Percentiles rank a stretch among this genome's conserved stretches.
These are phyloP conservation scores for Harpagus bidentatus DNA, from an alignment of 2,113 vertebrate species.

Conservation along the genomic window DNA sequence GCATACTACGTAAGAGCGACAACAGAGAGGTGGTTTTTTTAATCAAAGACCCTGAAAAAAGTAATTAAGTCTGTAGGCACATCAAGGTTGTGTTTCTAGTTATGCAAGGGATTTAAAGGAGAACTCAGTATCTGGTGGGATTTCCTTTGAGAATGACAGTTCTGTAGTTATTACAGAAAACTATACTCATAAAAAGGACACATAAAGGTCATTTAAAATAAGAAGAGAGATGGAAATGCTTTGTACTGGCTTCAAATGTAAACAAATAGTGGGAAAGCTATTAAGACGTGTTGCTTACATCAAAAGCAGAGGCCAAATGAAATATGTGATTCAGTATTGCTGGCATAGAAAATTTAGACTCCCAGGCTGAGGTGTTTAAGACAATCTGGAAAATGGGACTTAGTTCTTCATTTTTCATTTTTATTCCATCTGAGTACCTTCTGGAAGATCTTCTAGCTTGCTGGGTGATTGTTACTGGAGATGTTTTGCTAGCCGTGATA, in stretches of 20 bases:
- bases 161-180: neutral
- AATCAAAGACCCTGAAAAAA: neutral
- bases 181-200: neutral
- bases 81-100: neutral
- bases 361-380: neutral
- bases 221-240: neutral
- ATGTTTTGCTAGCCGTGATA: neutral
- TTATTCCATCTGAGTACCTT: neutral
- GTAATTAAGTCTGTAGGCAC: neutral
- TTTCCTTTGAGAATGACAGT: neutral
- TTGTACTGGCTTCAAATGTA: neutral
- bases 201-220: neutral
- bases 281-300: neutral
- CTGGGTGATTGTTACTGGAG: neutral
- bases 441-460: neutral
- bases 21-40: neutral
- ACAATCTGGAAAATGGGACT: neutral
- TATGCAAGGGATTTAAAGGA: neutral
- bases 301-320: neutral
- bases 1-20: neutral
- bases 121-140: neutral
- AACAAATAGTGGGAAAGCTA: neutral
- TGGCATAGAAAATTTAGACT: neutral
- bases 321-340: neutral
- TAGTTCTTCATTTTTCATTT: neutral